Conservation (phyloP, 2,888 invertebrate species). For the Lobophora halterata region DNA sequence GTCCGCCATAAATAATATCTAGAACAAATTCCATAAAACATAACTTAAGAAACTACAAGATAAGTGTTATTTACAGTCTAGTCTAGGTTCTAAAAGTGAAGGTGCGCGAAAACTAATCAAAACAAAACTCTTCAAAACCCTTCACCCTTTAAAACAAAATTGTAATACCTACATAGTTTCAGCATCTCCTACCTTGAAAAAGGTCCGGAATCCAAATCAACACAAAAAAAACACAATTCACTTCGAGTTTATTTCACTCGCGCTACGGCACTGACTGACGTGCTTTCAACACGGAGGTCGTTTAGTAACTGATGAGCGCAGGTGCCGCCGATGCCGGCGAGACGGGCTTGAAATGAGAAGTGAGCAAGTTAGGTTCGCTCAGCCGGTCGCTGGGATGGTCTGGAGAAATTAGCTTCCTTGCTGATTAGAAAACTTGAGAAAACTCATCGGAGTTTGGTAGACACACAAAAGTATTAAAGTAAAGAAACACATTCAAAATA, state of each 20-base stretch:
- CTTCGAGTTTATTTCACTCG: conserved; percentile 26
- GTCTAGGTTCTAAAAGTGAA: conserved; percentile 9
- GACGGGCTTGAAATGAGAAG: conserved; percentile 54
- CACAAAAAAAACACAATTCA: conserved; percentile 19
- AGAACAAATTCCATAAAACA: conserved; percentile 5
- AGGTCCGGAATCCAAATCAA: conserved; percentile 19
- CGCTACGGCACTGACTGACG: conserved; percentile 41
- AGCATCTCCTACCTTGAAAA: conserved; percentile 14
- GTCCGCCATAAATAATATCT: conserved; percentile 1
- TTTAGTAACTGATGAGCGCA: conserved; percentile 67
- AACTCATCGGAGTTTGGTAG: conserved; percentile 7
- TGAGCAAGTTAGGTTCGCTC: conserved; percentile 47
- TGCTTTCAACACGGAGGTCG: conserved; percentile 56
- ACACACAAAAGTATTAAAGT: no score
- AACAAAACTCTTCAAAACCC: no score
- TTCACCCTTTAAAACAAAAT: no score
- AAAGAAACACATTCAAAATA: no score
- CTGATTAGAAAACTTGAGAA: conserved; percentile 24
- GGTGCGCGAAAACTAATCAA: no score
- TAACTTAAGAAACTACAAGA: not conserved
- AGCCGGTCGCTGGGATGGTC: conserved; percentile 34
- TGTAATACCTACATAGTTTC: no score
- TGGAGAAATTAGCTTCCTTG: conserved; percentile 40
- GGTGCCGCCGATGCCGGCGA: conserved; percentile 43
- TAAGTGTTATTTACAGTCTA: conserved; percentile 1